A percentile compares a stretch with the other conserved stretches of the same genome.
Conservation (phyloP, 2,888 invertebrate genomes). For the Mythimna vitellina region DNA sequence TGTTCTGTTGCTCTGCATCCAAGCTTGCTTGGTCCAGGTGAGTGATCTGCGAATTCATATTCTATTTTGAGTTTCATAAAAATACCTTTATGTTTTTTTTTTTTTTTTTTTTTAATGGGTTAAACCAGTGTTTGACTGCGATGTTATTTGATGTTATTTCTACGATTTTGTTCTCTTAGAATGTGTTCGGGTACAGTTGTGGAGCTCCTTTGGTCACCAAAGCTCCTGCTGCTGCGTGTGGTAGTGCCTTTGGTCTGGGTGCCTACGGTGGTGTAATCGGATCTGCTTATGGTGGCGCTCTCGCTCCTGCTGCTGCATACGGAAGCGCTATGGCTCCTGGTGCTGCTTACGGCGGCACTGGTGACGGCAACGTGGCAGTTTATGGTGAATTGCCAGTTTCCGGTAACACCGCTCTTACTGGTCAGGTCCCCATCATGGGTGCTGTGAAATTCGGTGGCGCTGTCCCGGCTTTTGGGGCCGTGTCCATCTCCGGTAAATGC, state of each 20-base stretch:
- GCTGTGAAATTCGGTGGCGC: too few species aligned
- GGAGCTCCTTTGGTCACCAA: background rate
- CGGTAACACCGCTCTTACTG: too few species aligned
- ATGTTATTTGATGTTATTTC: too few species aligned
- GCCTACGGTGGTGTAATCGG: conserved; percentile 5
- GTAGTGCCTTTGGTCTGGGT: conserved; percentile 10
- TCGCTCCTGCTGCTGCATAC: conserved; percentile 7
- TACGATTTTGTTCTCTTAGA: background rate
- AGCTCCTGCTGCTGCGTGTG: conserved; percentile 9
- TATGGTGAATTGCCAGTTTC: too few species aligned
- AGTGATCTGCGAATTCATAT: background rate
- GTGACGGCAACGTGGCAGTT: too few species aligned
- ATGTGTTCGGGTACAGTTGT: background rate
- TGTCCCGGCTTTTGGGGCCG: too few species aligned
- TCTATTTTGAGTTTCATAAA: too few species aligned
- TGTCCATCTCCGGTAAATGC: conserved; percentile 49
- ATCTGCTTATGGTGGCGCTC: conserved; percentile 3
- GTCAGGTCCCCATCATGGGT: too few species aligned
- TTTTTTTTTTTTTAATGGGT: too few species aligned
- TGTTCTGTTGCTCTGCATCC: conserved; percentile 69
- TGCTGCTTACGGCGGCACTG: too few species aligned
- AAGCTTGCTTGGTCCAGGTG: conserved; percentile 71
- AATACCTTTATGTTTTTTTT: background rate
- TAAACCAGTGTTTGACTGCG: too few species aligned
- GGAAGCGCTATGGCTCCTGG: background rate